phyloP scores from a whole-genome alignment of 2,113 vertebrate species.

The Podarcis raffonei region DNA sequence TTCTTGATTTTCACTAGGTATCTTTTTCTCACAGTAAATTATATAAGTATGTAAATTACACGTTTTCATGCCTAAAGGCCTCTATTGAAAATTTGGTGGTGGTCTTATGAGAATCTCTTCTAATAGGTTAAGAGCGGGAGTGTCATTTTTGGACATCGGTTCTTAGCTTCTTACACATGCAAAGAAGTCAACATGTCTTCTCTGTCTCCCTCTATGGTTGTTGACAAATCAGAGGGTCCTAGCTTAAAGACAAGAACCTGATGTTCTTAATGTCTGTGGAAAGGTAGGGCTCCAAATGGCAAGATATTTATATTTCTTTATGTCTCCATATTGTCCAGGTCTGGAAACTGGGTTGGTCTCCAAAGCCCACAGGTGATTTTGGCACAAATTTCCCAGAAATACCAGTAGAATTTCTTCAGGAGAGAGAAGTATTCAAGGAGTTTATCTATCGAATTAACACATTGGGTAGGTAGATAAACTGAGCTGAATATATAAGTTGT shows the following conservation, averaged over 20 bases:
- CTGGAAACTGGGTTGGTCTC: conserved; percentile 97
- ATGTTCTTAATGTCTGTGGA: not conserved
- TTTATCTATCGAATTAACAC: conserved; percentile 96
- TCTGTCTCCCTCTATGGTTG: not conserved
- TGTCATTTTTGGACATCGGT: not conserved
- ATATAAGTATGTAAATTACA: not conserved
- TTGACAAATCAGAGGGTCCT: not conserved
- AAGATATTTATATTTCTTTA: not conserved
- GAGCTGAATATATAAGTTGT: not conserved
- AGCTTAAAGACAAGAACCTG: not conserved
- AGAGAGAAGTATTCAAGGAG: conserved; percentile 95
- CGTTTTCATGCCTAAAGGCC: not conserved
- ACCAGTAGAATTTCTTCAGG: conserved; percentile 96
- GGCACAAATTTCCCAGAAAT: conserved; percentile 93
- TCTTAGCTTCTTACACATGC: not conserved
- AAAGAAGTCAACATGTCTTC: not conserved
- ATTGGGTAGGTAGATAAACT: conserved; percentile 78
- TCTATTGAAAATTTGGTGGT: not conserved
- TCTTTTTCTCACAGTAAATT: not conserved
- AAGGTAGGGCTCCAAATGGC: not conserved
- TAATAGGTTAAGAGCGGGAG: not conserved
- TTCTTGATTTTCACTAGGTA: not conserved
- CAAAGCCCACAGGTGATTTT: conserved; percentile 89
- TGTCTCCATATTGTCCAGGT: conserved; percentile 76
- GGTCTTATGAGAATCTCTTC: not conserved